These are phyloP conservation scores for Beroe forskalii DNA, from an alignment of 37 sponge, comb jelly and placozoan genomes.

Conservation along the genomic window DNA sequence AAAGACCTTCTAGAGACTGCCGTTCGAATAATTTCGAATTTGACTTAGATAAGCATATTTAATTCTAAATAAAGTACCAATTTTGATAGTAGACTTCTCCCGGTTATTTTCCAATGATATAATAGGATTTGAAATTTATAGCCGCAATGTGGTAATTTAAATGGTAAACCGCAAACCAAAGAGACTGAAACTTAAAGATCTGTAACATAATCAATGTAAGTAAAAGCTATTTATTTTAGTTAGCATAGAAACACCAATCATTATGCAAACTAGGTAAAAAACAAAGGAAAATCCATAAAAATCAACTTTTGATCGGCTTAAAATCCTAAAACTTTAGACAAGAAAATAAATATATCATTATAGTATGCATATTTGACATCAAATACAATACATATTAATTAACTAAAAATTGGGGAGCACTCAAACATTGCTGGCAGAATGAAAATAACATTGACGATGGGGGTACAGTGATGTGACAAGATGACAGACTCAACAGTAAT, in stretches of 20 bases:
- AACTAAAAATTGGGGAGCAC: too few species aligned
- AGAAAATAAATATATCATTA: slow-evolving; percentile 47
- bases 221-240: background rate
- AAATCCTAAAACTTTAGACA: slow-evolving; percentile 37
- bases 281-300: slow-evolving; percentile 37
- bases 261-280: slow-evolving; percentile 35
- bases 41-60: too few species aligned
- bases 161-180: background rate
- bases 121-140: background rate
- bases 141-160: background rate
- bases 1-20: too few species aligned
- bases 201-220: background rate
- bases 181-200: background rate
- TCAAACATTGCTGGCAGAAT: too few species aligned
- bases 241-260: background rate
- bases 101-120: too few species aligned
- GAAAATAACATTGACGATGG: too few species aligned
- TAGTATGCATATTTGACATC: slow-evolving; percentile 38
- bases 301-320: slow-evolving; percentile 38
- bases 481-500: too few species aligned
- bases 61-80: too few species aligned
- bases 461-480: too few species aligned
- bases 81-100: too few species aligned
- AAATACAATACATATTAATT: too few species aligned
- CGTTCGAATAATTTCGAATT: too few species aligned